A percentile compares a stretch with the other conserved stretches of the same genome.
These are phyloP conservation scores for Chironomus tepperi DNA, from an alignment of 1,140 invertebrate genomes.

Conservation along the genomic window DNA sequence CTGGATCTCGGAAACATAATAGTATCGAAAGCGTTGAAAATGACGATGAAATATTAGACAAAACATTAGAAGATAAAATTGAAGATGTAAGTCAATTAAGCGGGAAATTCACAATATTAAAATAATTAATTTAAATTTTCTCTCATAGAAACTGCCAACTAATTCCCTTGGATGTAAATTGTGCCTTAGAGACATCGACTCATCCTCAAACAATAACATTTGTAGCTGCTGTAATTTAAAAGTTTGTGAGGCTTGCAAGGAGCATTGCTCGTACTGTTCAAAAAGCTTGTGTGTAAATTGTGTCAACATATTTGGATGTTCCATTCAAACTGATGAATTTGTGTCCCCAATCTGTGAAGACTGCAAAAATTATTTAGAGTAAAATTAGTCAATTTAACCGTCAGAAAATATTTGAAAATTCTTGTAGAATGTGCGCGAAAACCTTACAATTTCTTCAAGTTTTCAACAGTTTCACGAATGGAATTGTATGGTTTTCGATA, in stretches of 20 bases:
- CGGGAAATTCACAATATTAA: neutral
- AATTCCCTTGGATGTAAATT: neutral
- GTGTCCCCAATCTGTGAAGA: neutral
- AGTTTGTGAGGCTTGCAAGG: neutral
- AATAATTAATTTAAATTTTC: neutral
- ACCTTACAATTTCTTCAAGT: too few species aligned
- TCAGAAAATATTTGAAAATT: too few species aligned
- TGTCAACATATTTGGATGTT: slow-evolving; percentile 2
- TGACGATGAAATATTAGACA: neutral
- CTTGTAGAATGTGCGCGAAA: too few species aligned
- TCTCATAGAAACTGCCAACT: neutral
- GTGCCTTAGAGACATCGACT: neutral
- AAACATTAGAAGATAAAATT: neutral
- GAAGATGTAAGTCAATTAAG: neutral
- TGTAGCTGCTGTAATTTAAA: neutral
- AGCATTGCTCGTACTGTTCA: too few species aligned
- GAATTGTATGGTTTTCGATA: too few species aligned
- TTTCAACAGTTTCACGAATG: too few species aligned
- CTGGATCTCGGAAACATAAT: neutral
- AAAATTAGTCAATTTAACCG: neutral
- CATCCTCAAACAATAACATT: neutral
- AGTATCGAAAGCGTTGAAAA: neutral
- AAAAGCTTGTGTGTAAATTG: neutral
- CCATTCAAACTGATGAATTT: neutral
- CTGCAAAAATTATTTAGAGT: neutral